Conservation (phyloP, 2,113 vertebrate species). For the Mastomys coucha region DNA sequence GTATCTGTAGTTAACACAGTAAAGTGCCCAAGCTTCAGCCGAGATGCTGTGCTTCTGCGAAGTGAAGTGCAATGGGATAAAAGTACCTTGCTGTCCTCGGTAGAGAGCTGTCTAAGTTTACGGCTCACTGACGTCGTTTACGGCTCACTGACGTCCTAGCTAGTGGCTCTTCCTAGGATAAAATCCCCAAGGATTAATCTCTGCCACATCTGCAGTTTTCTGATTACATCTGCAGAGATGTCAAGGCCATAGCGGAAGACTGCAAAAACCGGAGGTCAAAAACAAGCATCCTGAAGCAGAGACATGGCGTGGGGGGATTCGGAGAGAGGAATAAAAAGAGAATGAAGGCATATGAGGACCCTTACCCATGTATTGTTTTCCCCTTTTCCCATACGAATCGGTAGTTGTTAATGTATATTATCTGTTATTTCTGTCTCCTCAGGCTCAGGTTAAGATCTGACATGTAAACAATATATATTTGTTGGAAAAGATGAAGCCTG, state of each 20-base stretch:
- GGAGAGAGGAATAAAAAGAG: neutral
- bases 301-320: neutral
- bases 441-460: neutral
- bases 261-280: neutral
- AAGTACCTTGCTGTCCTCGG: neutral
- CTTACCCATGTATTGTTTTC: conserved; percentile 12
- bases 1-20: neutral
- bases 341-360: neutral
- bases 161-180: neutral
- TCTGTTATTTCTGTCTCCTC: neutral
- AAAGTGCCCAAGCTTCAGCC: conserved; percentile 7
- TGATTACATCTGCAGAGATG: conserved; percentile 53
- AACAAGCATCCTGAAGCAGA: neutral
- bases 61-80: conserved; percentile 62
- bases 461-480: neutral
- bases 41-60: conserved; percentile 39
- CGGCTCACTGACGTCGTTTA: neutral
- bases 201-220: conserved; percentile 26
- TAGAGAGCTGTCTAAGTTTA: conserved; percentile 28
- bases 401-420: neutral
- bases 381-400: neutral
- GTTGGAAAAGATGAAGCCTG: neutral
- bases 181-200: neutral
- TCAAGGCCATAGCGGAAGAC: neutral
- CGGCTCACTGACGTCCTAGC: neutral